Base-by-base conservation (phyloP, 2,797 vertebrate genomes). In the Acanthornis magna region DNA sequence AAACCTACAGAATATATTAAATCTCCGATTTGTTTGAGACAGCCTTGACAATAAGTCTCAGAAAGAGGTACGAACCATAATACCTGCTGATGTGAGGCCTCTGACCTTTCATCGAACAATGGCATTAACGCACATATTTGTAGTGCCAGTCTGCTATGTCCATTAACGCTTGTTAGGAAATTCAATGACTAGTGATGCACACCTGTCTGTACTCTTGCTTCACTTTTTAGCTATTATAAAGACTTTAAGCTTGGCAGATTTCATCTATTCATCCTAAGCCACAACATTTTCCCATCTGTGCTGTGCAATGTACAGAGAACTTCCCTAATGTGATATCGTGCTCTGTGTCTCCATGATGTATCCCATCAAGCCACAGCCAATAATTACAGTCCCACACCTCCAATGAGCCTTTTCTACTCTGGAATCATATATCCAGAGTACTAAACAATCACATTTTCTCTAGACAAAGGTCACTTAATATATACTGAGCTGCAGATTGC, bases 41-140 rank as follows among this genome's bases (percentile, higher is more conserved):
- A n/a, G 3, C 3, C 5, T 51, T 54, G 34, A 40, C 48, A 76
- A 68, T 62, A 29, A 8, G 8, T 2, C 16, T 84, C n/a, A 53
- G 48, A 48, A 72, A 54, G 6, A 67, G 3, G 0, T 47, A 22
- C 13, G 58, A 36, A 21, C 16, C 3, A 5, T 43, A 62, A 43
- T 21, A 18, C 2, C 15, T 36, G 18, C 6, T n/a, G 27, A 54
- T 66, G 34, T 38, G 42, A 53, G 15, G 18, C 25, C 9, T 51
- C n/a, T 18, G 47, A 68, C 32, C 25, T 82, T 61, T n/a, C 25
- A 23, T 0, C 11, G 10, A 79, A 25, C 42, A 58, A 9, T 34
- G 36, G 4, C 29, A 29, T 4, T 58, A 45, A 15, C 1, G 9
- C 34, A 16, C 2, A 1, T 16, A 2, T 6, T 3, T 34, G 27